phyloP scores from a whole-genome alignment of 2,888 invertebrate species.

The Rhingia rostrata region DNA sequence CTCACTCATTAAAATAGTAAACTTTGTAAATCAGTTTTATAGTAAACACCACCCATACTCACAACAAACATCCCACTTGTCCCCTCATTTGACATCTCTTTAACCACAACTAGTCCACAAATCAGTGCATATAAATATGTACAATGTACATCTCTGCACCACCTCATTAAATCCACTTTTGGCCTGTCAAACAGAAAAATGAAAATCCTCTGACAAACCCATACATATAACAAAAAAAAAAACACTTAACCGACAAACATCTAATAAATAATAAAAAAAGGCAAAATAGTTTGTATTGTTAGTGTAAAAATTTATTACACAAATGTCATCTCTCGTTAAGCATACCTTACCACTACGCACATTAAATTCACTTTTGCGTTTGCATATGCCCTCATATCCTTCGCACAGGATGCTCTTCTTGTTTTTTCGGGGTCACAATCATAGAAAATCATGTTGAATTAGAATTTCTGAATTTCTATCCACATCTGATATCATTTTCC shows the following conservation, averaged over 20 bases:
- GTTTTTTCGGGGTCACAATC: conserved; percentile 52
- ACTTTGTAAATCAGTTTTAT: neutral
- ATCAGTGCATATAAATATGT: conserved; percentile 11
- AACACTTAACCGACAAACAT: conserved; percentile 50
- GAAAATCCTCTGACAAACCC: conserved; percentile 44
- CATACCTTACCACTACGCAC: conserved; percentile 9
- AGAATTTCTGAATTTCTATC: conserved; percentile 40
- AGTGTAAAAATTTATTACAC: conserved; percentile 42
- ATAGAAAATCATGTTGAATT: conserved; percentile 59
- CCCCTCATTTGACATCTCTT: conserved; percentile 1
- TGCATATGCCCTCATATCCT: conserved; percentile 61
- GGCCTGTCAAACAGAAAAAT: neutral
- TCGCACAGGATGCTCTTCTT: conserved; percentile 3
- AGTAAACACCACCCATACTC: neutral
- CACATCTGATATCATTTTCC: conserved; percentile 31
- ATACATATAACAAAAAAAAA: neutral
- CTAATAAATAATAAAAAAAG: conserved; percentile 47
- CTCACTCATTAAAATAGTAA: no score
- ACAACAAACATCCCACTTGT: conserved; percentile 9
- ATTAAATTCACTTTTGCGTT: conserved; percentile 32
- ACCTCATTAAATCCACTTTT: conserved; percentile 4
- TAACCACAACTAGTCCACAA: neutral
- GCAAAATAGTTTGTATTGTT: conserved; percentile 60
- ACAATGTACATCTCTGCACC: neutral
- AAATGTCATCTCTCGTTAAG: conserved; percentile 66